Evolutionary conservation across 2,797 vertebrate genomes (phyloP).

Genomic region (Onychomys torridus): DNA sequence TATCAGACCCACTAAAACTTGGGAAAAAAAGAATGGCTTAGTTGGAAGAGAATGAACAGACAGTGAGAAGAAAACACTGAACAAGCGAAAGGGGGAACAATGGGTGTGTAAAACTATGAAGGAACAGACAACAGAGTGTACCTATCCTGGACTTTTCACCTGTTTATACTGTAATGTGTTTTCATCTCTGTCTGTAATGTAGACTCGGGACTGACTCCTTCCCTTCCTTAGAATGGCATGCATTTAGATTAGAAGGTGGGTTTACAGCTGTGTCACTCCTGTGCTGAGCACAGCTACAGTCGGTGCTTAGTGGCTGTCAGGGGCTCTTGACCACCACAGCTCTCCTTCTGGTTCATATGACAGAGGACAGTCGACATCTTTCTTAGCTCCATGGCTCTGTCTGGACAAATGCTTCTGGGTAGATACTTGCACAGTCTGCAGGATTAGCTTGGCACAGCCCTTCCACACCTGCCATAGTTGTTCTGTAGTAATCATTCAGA

Average conservation of each 20-base stretch:
- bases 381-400: neutral
- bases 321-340: neutral
- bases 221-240: neutral
- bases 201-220: neutral
- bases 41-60: slow-evolving; percentile 18
- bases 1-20: neutral
- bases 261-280: neutral
- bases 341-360: neutral
- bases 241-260: neutral
- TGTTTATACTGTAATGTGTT: neutral
- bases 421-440: neutral
- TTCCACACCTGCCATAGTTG: neutral
- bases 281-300: neutral
- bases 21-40: neutral
- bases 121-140: too few species aligned
- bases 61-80: neutral
- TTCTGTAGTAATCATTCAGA: neutral
- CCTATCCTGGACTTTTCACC: neutral
- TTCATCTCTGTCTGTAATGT: neutral
- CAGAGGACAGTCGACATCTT: neutral
- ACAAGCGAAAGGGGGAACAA: neutral
- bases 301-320: neutral
- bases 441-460: neutral
- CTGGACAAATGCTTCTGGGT: neutral
- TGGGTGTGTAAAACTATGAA: neutral